Percentiles rank a stretch among this genome's conserved stretches.
Conservation (phyloP, 2,888 invertebrate genomes). For the Cosmopolites sordidus region DNA sequence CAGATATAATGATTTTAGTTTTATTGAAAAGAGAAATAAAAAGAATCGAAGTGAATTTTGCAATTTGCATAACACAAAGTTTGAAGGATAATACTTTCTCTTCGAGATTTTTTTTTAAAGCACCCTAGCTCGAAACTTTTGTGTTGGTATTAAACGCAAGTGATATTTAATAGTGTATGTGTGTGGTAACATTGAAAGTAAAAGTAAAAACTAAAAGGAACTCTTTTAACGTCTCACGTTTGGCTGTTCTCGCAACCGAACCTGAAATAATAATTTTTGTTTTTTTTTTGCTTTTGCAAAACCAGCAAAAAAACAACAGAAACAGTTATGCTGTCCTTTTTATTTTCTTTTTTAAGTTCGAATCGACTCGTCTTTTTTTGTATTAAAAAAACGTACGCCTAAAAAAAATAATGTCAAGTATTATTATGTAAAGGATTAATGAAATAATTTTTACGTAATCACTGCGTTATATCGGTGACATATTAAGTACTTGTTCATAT, state of each 20-base stretch:
- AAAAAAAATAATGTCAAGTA: constrained; percentile 26
- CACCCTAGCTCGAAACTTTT: background rate
- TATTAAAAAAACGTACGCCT: constrained; percentile 14
- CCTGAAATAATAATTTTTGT: background rate
- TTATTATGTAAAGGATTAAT: constrained; percentile 20
- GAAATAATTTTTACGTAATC: constrained; percentile 16
- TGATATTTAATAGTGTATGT: background rate
- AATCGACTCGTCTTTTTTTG: constrained; percentile 14
- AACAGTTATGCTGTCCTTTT: background rate
- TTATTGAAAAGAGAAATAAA: too few species aligned
- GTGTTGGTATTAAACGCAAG: background rate
- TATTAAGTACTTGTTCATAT: constrained; percentile 15
- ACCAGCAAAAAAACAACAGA: too few species aligned
- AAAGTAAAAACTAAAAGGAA: constrained; percentile 13
- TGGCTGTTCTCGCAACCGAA: constrained; percentile 6
- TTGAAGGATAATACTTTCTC: background rate
- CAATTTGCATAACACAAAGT: background rate
- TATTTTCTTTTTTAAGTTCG: too few species aligned
- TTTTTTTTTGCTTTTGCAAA: too few species aligned
- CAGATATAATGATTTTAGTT: too few species aligned
- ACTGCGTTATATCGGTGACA: constrained; percentile 20
- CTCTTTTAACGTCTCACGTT: constrained; percentile 20
- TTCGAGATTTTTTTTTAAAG: background rate
- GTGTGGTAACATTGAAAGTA: constrained; percentile 2
- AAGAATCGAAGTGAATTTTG: too few species aligned